Conservation (phyloP, 2,113 vertebrate species). For the Zingel zingel region DNA sequence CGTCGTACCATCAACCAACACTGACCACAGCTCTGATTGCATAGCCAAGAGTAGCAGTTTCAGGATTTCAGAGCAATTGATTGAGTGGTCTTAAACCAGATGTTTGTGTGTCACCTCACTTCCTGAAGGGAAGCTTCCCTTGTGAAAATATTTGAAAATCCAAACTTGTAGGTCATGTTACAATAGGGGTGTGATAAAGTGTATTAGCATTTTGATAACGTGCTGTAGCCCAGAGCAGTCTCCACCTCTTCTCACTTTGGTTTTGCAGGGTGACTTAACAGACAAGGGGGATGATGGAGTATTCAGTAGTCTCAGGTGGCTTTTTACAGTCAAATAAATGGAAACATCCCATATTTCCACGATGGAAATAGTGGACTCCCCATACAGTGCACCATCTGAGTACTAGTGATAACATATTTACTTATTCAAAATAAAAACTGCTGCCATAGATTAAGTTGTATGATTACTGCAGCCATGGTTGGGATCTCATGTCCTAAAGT, state of each 20-base stretch:
- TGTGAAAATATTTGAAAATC: conserved; percentile 50
- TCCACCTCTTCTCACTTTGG: conserved; percentile 60
- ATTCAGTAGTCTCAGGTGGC: conserved; percentile 10
- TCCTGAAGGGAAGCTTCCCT: conserved; percentile 39
- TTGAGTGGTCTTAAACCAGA: conserved; percentile 63
- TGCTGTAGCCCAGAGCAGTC: conserved; percentile 69
- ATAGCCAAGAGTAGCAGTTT: conserved; percentile 71
- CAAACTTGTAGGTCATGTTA: conserved; percentile 60
- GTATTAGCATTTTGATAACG: conserved; percentile 82
- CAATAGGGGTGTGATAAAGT: conserved; percentile 49
- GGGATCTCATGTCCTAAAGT: conserved; percentile 56
- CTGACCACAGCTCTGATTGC: conserved; percentile 77
- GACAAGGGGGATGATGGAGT: conserved; percentile 20
- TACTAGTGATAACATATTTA: conserved; percentile 52
- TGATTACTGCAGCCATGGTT: conserved; percentile 52
- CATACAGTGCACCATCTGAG: conserved; percentile 16
- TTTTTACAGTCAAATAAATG: conserved; percentile 34
- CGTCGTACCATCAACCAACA: conserved; percentile 71
- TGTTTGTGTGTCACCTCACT: conserved; percentile 48
- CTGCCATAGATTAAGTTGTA: conserved; percentile 38
- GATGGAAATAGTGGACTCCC: conserved; percentile 10
- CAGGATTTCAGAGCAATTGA: conserved; percentile 73
- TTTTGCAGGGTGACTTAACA: conserved; percentile 61
- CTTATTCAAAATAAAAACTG: conserved; percentile 36
- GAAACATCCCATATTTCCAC: conserved; percentile 36